Conservation (phyloP, 2,888 invertebrate species). For the Pollenia amentaria region DNA sequence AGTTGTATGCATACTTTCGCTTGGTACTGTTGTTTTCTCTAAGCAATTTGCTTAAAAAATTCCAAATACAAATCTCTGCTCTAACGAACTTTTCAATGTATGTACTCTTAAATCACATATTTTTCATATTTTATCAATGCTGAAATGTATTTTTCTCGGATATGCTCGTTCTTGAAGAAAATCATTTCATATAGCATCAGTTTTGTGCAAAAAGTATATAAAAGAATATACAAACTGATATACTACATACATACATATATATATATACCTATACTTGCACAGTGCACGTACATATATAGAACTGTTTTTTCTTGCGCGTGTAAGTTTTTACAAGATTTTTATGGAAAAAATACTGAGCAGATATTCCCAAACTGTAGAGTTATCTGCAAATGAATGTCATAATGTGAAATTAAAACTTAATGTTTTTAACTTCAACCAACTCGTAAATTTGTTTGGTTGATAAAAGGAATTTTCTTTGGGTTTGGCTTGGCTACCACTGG, state of each 20-base stretch:
- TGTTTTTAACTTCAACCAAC: background rate
- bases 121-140: background rate
- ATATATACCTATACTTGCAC: background rate
- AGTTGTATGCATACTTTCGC: background rate
- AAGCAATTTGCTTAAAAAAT: too few species aligned
- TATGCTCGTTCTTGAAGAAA: slow-evolving; percentile 23
- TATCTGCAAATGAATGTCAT: background rate
- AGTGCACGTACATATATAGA: background rate
- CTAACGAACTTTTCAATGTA: background rate
- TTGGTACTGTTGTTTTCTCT: background rate
- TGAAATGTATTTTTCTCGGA: background rate
- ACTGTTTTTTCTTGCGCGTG: background rate
- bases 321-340: slow-evolving; percentile 12
- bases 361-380: slow-evolving; percentile 11
- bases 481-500: slow-evolving; percentile 52
- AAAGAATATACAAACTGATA: background rate
- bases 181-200: slow-evolving; percentile 48
- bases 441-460: background rate
- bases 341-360: slow-evolving; percentile 8
- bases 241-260: background rate
- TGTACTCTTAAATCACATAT: background rate
- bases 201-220: slow-evolving; percentile 19
- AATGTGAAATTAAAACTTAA: background rate
- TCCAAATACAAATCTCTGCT: too few species aligned
- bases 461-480: background rate